Evolutionary conservation across 2,113 vertebrate genomes (phyloP), one percentile per base, ranked within the genome.

Genomic region (Limnothrissa miodon): DNA sequence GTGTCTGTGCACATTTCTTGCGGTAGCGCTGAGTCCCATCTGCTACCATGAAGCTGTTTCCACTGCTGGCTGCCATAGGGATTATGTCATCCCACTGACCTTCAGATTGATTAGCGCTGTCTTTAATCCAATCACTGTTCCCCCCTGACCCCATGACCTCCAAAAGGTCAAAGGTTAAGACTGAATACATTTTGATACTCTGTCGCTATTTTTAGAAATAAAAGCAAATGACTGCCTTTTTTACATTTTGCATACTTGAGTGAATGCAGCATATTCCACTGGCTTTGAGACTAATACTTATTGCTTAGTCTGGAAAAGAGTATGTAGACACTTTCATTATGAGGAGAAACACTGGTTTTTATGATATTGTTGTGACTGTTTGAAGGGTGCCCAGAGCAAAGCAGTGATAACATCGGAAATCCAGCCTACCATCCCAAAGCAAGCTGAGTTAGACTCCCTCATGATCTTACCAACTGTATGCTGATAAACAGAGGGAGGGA

Each of bases 31-130:
- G 80, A 66, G 45, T 62, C 45, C 83, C 78, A 83, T 81, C 83
- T 84, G 78, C 84, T 80, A 84, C 81, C 39, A 10, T 66, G 82
- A 70, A 86, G 62, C 74, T 84, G 53, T 66, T 83, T 78, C 48
- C 25, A 42, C 56, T 81, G 81, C 42, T 80, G 78, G 78, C 82
- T 81, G 70, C 48, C 83, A 66, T 25, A 33, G 81, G 83, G 78
- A 86, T 87, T 87, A 85, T 83, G 86, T 85, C 83, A 85, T 83
- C 66, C 53, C 45, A 36, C 78, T 83, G 86, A 83, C 86, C 86
- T 70, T 78, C 86, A 87, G 81, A 85, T 80, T 79, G 83, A 78
- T 84, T 80, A 82, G 82, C 23, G 42, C 29, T 51, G 9, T 11
- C 81, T 80, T 51, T 80, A 56, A 85, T 85, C 79, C 84, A 85